These are phyloP conservation scores for Hyphantria cunea DNA, from an alignment of 1,140 invertebrate species.

Conservation along the genomic window DNA sequence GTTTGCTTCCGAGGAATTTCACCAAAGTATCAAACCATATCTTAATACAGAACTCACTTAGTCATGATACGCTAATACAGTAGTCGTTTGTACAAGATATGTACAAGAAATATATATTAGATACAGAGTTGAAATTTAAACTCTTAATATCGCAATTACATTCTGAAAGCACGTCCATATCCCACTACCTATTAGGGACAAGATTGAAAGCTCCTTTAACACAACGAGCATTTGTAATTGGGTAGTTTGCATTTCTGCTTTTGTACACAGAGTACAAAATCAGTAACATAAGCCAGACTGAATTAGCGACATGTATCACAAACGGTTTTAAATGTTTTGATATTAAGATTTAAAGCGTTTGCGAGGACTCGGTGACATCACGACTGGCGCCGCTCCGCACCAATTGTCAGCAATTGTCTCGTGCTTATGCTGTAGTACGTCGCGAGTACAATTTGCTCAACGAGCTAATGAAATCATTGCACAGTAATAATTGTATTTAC, in stretches of 20 bases:
- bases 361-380: constrained; percentile 57
- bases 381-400: constrained; percentile 59
- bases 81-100: too few relatives aligned
- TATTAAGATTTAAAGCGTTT: constrained; percentile 29
- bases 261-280: constrained; percentile 3
- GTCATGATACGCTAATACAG: too few relatives aligned
- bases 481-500: constrained; percentile 43
- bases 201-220: constrained; percentile 12
- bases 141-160: constrained; percentile 12
- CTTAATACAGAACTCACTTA: too few relatives aligned
- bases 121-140: constrained; percentile 8
- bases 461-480: constrained; percentile 50
- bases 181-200: constrained; percentile 19
- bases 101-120: too few relatives aligned
- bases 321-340: constrained; percentile 21
- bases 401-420: constrained; percentile 72
- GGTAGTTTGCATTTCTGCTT: constrained; percentile 3
- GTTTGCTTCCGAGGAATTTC: too few relatives aligned
- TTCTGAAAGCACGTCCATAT: constrained; percentile 15
- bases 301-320: constrained; percentile 1
- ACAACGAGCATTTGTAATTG: constrained; percentile 1
- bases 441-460: constrained; percentile 39
- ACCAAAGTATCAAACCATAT: too few relatives aligned
- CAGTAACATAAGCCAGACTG: constrained; percentile 1
- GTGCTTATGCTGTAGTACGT: constrained; percentile 35